phyloP scores from a whole-genome alignment of 2,888 invertebrate genomes.

The Tholera decimalis region DNA sequence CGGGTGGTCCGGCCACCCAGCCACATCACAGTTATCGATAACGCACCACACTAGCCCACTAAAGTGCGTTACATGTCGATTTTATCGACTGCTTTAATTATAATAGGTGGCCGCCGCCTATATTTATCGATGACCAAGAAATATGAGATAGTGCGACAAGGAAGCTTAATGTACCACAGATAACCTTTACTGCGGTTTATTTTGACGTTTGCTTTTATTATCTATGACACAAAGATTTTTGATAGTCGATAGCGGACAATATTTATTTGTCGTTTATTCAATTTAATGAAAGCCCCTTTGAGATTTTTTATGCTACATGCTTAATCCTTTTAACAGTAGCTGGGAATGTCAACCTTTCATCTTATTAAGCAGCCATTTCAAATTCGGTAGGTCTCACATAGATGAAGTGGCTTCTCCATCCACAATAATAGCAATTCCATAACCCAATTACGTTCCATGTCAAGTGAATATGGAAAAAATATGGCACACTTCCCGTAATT shows the following conservation, averaged over 20 bases:
- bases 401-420: neutral
- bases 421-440: neutral
- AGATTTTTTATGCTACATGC: conserved; percentile 18
- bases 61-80: conserved; percentile 81
- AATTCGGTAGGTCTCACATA: neutral
- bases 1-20: conserved; percentile 83
- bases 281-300: conserved; percentile 33
- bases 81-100: conserved; percentile 83
- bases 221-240: conserved; percentile 65
- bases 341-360: neutral
- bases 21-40: conserved; percentile 77
- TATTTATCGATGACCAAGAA: conserved; percentile 76
- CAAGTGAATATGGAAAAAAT: conserved; percentile 22
- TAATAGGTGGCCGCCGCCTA: conserved; percentile 78
- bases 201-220: conserved; percentile 74
- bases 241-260: conserved; percentile 52
- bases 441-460: conserved; percentile 4
- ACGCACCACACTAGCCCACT: conserved; percentile 78
- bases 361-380: neutral
- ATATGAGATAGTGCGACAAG: conserved; percentile 78
- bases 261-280: conserved; percentile 59
- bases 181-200: conserved; percentile 74
- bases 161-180: conserved; percentile 77
- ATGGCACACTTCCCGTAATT: conserved; percentile 22
- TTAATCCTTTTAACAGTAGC: conserved; percentile 17